phyloP scores from a whole-genome alignment of 64 coral and sea anemone species.

The Montipora sp. region DNA sequence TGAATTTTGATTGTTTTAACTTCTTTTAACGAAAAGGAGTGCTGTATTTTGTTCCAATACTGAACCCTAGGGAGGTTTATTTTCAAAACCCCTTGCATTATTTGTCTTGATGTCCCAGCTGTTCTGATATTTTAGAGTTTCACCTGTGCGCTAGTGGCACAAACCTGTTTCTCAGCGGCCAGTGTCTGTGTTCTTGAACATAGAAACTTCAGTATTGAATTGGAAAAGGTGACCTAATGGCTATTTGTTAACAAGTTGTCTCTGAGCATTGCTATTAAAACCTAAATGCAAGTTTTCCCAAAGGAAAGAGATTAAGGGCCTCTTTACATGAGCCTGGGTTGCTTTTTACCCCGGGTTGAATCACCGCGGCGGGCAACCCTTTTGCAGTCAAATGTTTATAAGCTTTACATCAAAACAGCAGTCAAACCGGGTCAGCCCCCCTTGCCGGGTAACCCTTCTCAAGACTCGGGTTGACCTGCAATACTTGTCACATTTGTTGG shows the following conservation, averaged over 20 bases:
- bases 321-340: too few relatives aligned
- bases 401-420: too few relatives aligned
- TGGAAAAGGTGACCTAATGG: neutral
- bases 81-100: neutral
- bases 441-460: too few relatives aligned
- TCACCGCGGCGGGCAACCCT: too few relatives aligned
- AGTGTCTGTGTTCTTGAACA: neutral
- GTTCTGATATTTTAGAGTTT: neutral
- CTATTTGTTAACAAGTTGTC: neutral
- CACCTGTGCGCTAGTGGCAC: neutral
- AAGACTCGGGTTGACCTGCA: too few relatives aligned
- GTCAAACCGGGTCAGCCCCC: too few relatives aligned
- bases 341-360: too few relatives aligned
- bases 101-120: neutral
- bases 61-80: neutral
- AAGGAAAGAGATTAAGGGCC: neutral
- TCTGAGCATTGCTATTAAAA: neutral
- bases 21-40: neutral
- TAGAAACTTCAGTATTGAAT: neutral
- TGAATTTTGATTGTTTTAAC: neutral
- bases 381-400: too few relatives aligned
- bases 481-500: too few relatives aligned
- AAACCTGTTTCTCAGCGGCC: neutral
- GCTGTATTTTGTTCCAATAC: neutral
- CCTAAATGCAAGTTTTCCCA: neutral